Evolutionary conservation across 2,888 invertebrate species (phyloP), one percentile per base, ranked within the genome.

Genomic region (Mythimna pallens): DNA sequence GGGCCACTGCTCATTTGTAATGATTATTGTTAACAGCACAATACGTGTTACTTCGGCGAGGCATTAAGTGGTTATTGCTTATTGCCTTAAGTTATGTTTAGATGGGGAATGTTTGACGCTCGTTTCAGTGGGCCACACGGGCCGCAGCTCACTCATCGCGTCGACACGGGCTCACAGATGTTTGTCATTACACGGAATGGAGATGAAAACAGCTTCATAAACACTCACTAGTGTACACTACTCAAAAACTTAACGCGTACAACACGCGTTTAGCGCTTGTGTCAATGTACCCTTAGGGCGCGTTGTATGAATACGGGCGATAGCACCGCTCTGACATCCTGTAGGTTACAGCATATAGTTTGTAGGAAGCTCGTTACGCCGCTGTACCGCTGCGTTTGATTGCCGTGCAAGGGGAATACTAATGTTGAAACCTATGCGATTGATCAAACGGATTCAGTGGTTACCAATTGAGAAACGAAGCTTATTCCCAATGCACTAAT

Each of bases 331-430:
- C 78, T 70, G 14, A 55, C 61, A 30, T 40, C 40, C 54, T 75
- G 30, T 77, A 82, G 82, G 76, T 73, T 81, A 63, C 70, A 59
- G 70, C 59, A 82, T 82, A 76, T 82, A 83, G 87, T 86, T 88
- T 83, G 85, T 82, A 84, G 82, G 85, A 78, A 87, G 83, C 89
- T 91, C 88, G 89, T 90, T 89, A 90, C 86, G 75, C 67, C 62
- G 55, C 69, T 73, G 65, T 75, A 85, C 84, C 82, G 76, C 82
- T 85, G 85, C 83, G 87, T 90, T 90, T 90, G 90, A 92, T 91
- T 89, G 88, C 87, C 83, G 78, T 86, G 89, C 87, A 87, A 87
- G 81, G 84, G 86, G 90, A 91, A 89, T 89, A 89, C 88, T 90
- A 90, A 90, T 90, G 87, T 80, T 81, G 77, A 78, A 83, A 82